These are phyloP conservation scores for Troilus luridus DNA, from an alignment of 2,888 invertebrate species.

Conservation along the genomic window DNA sequence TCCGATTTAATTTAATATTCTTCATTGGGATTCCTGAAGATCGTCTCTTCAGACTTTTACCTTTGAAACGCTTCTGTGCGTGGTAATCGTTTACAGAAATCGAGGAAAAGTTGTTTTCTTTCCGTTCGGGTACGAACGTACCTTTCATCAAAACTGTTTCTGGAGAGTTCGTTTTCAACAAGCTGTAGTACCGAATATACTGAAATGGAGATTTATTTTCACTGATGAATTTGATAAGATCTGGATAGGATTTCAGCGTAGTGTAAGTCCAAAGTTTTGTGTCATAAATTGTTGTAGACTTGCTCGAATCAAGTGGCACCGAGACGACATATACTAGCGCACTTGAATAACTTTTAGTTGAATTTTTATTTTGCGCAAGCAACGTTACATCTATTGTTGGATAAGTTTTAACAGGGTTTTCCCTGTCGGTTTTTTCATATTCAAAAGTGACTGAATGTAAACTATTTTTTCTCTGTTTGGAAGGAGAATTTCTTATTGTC, in stretches of 20 bases:
- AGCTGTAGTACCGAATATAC: neutral
- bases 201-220: neutral
- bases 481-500: neutral
- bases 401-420: neutral
- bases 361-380: neutral
- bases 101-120: neutral
- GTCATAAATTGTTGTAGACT: neutral
- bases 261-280: neutral
- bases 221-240: neutral
- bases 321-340: neutral
- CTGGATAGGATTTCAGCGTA: too few species aligned
- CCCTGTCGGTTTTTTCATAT: neutral
- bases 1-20: neutral
- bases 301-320: neutral
- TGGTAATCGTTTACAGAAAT: accelerated
- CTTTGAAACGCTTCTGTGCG: neutral
- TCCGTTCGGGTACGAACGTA: neutral
- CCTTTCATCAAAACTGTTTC: neutral
- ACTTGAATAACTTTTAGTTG: neutral
- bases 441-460: neutral
- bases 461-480: neutral
- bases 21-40: neutral
- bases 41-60: neutral
- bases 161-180: neutral
- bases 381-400: neutral